Evolutionary conservation across 2,797 vertebrate genomes (phyloP).

Genomic region (Gambusia yucatana): DNA sequence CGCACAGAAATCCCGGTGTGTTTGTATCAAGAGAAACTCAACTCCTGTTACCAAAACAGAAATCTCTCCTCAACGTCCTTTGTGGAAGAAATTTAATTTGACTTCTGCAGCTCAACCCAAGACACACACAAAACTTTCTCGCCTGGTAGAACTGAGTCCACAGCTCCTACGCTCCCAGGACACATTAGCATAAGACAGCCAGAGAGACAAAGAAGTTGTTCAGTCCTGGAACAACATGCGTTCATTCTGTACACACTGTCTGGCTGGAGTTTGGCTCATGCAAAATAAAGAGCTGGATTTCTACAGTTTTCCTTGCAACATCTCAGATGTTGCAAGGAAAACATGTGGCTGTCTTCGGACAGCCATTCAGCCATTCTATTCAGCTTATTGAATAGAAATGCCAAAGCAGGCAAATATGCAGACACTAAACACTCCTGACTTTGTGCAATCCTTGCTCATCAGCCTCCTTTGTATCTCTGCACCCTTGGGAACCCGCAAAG

Average conservation of each 20-base stretch:
- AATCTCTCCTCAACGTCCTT: constrained; percentile 35
- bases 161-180: constrained; percentile 41
- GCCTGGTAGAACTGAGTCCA: constrained; percentile 19
- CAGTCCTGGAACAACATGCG: constrained; percentile 15
- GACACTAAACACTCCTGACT: constrained; percentile 21
- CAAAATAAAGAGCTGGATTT: not conserved
- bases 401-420: not conserved
- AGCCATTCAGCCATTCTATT: too few species aligned
- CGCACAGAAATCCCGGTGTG: constrained; percentile 21
- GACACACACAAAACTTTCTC: constrained; percentile 30
- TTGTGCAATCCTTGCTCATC: not conserved
- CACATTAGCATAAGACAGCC: constrained; percentile 49
- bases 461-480: constrained; percentile 10
- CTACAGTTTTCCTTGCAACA: not conserved
- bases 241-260: constrained; percentile 18
- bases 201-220: constrained; percentile 52
- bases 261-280: constrained; percentile 37
- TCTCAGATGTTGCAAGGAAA: not conserved
- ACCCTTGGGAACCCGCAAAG: constrained; percentile 7
- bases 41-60: constrained; percentile 31
- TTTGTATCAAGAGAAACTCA: constrained; percentile 35
- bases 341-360: not conserved
- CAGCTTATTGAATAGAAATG: not conserved
- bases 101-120: constrained; percentile 20
- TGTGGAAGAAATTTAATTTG: constrained; percentile 52